Evolutionary conservation across 2,888 invertebrate genomes (phyloP), one percentile per base, ranked within the genome.

Genomic region (Deilephila porcellus): DNA sequence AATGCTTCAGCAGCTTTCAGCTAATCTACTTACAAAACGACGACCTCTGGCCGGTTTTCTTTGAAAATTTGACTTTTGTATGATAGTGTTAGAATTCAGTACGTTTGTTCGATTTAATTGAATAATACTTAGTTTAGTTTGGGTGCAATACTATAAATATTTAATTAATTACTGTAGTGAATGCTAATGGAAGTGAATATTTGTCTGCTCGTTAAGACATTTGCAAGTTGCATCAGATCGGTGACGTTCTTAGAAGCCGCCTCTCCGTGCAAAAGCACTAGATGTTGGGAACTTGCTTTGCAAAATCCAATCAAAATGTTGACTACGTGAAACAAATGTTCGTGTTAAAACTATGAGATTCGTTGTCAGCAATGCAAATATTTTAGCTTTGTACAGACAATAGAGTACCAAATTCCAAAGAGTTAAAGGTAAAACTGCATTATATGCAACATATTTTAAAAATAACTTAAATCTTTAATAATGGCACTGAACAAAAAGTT

Each of bases 381-480:
- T 80, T 81, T 82, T 84, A 82, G 83, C 84, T 85, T 85, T 83
- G 82, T 86, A 81, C 81, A 82, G 79, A 81, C 85, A 82, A 82
- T 86, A 86, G 82, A 86, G 77, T 76, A 73, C 79, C 77, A 72
- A 76, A 82, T 82, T 81, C 81, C 80, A 80, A 82, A 80, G 76
- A 73, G 78, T 78, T 79, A 75, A 74, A 73, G 74, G 76, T 76
- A 89, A 89, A 90, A 91, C 91, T 91, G 93, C 93, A 94, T 94
- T 91, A 90, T 81, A 94, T 94, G 93, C 93, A 91, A 91, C 90
- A 91, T 89, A 92, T 91, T 91, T 91, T 90, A 83, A 91, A 93
- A 92, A 93, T 92, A 93, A 93, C 90, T 89, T 90, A 93, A 93
- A 92, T 92, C 91, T 92, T 90, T 88, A 87, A 88, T 88, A 92